Evolutionary conservation across 2,113 vertebrate species (phyloP), one percentile per base, ranked within the genome.

Genomic region (Aegithalos caudatus): DNA sequence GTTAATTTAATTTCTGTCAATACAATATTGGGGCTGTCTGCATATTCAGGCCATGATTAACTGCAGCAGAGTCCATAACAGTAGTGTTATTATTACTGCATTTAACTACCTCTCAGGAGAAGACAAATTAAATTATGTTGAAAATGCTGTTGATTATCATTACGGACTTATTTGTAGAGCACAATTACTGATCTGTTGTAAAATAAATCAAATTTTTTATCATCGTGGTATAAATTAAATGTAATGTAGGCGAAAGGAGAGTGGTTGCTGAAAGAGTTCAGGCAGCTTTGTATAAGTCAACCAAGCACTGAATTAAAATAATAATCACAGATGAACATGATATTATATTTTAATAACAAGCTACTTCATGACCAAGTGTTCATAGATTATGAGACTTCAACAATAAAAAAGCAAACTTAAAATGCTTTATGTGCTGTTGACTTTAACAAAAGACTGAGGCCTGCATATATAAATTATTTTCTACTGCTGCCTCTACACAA

Each of bases 141-240:
- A 98, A 98, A 98, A 98, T 98, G 98, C 97, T 98, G 98, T 98
- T 98, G 98, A 98, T 99, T 99, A 98, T 98, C 98, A 98, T 98
- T 98, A 98, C 94, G 33, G 97, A 98, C 98, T 98, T 98, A 98
- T 98, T 98, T 98, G 98, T 98, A 98, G 98, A 98, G 98, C 98
- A 98, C 98, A 98, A 98, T 98, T 98, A 98, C 98, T 98, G 98
- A 98, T 98, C 98, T 98, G 98, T 98, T 98, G 98, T 98, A 98
- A 98, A 98, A 98, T 98, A 98, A 99, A 99, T 99, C 98, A 98
- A 98, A 97, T 98, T 99, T 98, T 98, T 98, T 98, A 98, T 98
- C 98, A 98, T 98, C 98, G 57, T 97, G 94, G 96, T 98, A 98
- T 98, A 98, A 98, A 98, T 98, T 98, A 98, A 98, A 98, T 97